These are phyloP conservation scores for Hipposideros larvatus DNA, from an alignment of 2,797 vertebrate species.

Conservation along the genomic window DNA sequence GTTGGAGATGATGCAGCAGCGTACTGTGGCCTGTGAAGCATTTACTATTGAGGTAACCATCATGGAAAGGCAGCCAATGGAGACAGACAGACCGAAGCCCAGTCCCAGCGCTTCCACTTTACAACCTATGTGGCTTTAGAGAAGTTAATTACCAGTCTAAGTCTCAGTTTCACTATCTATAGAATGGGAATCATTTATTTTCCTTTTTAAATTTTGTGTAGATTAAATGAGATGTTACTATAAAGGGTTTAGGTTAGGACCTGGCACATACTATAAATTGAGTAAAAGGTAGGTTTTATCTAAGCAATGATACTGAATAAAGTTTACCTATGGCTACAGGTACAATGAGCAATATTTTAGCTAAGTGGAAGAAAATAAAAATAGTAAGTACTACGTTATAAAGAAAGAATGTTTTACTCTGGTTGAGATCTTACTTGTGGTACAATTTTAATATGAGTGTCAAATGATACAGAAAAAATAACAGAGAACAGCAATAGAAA, in stretches of 20 bases:
- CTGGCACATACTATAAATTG: neutral
- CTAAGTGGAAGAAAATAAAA: neutral
- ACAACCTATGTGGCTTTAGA: neutral
- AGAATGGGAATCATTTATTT: neutral
- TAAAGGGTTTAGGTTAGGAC: neutral
- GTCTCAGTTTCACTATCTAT: neutral
- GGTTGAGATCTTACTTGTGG: neutral
- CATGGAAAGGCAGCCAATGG: neutral
- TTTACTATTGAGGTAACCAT: neutral
- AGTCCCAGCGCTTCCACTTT: neutral
- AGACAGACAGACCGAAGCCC: neutral
- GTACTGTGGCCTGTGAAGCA: neutral
- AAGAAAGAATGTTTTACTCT: neutral
- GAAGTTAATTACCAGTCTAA: neutral
- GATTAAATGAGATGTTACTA: neutral
- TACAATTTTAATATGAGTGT: neutral
- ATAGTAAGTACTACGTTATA: neutral
- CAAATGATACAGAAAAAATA: neutral
- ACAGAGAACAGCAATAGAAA: neutral
- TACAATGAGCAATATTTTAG: neutral
- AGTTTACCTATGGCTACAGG: neutral
- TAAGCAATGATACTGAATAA: neutral
- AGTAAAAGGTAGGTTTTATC: neutral
- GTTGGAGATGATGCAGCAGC: neutral
- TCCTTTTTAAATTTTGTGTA: neutral